Percentiles rank a stretch among this genome's conserved stretches.
These are phyloP conservation scores for Sminthurides aquaticus DNA, from an alignment of 2,888 invertebrate genomes.

Conservation along the genomic window DNA sequence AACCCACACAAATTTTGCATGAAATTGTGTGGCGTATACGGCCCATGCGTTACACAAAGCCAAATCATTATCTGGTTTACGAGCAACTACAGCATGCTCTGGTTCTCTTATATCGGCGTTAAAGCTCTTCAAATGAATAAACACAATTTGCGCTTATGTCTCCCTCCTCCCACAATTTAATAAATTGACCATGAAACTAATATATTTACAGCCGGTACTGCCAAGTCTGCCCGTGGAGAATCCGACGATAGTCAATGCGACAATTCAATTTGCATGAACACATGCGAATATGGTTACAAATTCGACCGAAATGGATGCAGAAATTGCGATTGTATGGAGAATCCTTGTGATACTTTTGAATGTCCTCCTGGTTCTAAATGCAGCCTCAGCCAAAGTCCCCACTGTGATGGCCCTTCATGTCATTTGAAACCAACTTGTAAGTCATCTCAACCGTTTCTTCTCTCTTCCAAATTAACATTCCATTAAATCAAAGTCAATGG, in stretches of 20 bases:
- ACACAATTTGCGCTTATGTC: no score
- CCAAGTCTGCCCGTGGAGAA: neutral
- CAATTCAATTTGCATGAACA: constrained; percentile 66
- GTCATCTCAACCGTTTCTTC: constrained; percentile 45
- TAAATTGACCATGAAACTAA: neutral
- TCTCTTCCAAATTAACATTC: neutral
- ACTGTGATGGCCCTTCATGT: constrained; percentile 52
- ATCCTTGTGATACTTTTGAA: constrained; percentile 68
- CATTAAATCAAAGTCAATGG: neutral
- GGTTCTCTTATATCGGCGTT: neutral
- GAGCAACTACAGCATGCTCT: no score
- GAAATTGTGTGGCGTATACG: no score
- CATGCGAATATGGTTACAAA: constrained; percentile 79
- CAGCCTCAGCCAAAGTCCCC: constrained; percentile 61
- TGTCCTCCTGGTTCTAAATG: constrained; percentile 60
- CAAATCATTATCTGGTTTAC: no score
- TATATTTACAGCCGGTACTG: neutral
- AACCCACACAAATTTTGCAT: no score
- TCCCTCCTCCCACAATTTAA: neutral
- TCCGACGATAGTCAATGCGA: constrained; percentile 52
- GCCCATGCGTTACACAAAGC: no score
- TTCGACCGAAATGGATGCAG: constrained; percentile 64
- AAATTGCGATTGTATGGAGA: constrained; percentile 70
- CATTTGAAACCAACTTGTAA: constrained; percentile 70
- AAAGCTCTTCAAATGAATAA: neutral